Conservation (phyloP, 2,888 invertebrate genomes). For the Nasonia oneida region DNA sequence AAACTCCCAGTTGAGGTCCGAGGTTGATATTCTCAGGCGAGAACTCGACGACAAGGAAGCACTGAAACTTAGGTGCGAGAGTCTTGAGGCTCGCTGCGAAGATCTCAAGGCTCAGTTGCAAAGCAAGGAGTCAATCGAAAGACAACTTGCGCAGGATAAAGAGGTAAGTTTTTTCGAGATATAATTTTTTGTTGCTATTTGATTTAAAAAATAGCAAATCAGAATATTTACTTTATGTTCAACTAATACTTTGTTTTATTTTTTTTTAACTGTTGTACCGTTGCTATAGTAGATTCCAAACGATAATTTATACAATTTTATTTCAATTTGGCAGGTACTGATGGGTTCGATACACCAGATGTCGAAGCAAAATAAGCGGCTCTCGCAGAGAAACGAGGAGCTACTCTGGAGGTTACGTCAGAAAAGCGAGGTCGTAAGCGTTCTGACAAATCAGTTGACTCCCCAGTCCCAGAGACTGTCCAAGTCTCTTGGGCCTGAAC, state of each 20-base stretch:
- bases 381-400: slow-evolving; percentile 93
- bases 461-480: slow-evolving; percentile 70
- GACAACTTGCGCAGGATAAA: slow-evolving; percentile 86
- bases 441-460: slow-evolving; percentile 73
- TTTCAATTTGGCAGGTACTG: slow-evolving; percentile 77
- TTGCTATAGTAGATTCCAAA: too few species aligned
- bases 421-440: slow-evolving; percentile 86
- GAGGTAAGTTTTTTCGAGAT: slow-evolving; percentile 76
- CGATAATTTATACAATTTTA: background rate
- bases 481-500: slow-evolving; percentile 73
- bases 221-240: too few species aligned
- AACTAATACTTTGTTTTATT: too few species aligned
- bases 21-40: slow-evolving; percentile 83
- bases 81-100: slow-evolving; percentile 91
- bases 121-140: slow-evolving; percentile 86
- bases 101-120: slow-evolving; percentile 89
- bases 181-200: too few species aligned
- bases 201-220: too few species aligned
- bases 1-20: slow-evolving; percentile 87
- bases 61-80: slow-evolving; percentile 87
- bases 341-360: slow-evolving; percentile 88
- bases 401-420: slow-evolving; percentile 92
- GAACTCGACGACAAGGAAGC: slow-evolving; percentile 88
- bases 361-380: slow-evolving; percentile 87
- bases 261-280: too few species aligned